These are phyloP conservation scores for Subacronicta megacephala DNA, from an alignment of 2,888 invertebrate species.

Conservation along the genomic window DNA sequence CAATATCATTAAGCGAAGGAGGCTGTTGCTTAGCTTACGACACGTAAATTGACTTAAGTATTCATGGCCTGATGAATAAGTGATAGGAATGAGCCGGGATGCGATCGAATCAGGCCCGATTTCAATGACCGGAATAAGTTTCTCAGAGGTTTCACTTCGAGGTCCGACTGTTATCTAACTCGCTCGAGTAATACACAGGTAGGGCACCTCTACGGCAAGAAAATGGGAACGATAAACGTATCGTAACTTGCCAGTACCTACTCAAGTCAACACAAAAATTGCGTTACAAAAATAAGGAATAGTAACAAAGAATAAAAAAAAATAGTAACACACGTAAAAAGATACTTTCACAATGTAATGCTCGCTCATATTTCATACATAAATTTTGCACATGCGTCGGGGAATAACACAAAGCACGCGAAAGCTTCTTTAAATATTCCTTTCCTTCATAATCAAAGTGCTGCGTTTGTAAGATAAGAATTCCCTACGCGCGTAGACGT, in stretches of 20 bases:
- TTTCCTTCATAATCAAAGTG: constrained; percentile 87
- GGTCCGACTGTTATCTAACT: constrained; percentile 46
- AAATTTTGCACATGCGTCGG: constrained; percentile 83
- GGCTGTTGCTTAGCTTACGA: constrained; percentile 71
- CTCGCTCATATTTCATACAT: constrained; percentile 73
- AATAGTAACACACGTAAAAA: constrained; percentile 64
- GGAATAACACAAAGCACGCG: constrained; percentile 78
- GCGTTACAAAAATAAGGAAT: constrained; percentile 47
- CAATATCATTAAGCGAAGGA: constrained; percentile 77
- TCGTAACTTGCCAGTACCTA: constrained; percentile 34
- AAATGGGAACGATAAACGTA: constrained; percentile 48
- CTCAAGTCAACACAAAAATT: constrained; percentile 47
- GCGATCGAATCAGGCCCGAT: constrained; percentile 78
- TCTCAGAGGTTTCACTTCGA: constrained; percentile 57
- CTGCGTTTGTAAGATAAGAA: constrained; percentile 87
- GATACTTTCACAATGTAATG: constrained; percentile 66
- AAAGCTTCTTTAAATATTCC: constrained; percentile 86
- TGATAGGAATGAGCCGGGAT: constrained; percentile 74
- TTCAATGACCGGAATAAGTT: constrained; percentile 79
- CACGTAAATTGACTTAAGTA: constrained; percentile 82
- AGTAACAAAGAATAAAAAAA: constrained; percentile 54
- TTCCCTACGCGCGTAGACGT: constrained; percentile 78
- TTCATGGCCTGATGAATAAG: constrained; percentile 85
- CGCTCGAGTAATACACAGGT: constrained; percentile 12
- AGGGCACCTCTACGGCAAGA: constrained; percentile 15